Conservation (phyloP, 1,140 invertebrate genomes). For the Ostrea edulis region DNA sequence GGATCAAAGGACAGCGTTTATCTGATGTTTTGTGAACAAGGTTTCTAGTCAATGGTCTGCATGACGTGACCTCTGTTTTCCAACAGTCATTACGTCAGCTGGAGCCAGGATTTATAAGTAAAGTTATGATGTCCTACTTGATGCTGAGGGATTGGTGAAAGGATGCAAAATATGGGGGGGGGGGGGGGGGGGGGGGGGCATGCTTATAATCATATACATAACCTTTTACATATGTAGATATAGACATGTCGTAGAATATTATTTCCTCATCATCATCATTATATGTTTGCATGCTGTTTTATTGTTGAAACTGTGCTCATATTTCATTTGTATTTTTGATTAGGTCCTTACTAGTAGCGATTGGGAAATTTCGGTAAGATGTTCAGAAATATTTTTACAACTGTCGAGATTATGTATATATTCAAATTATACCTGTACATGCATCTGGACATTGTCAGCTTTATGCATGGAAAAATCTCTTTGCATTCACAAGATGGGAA, state of each 20-base stretch:
- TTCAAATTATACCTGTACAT: background rate
- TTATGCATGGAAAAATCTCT: constrained; percentile 17
- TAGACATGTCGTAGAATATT: too few species aligned
- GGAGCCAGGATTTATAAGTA: too few species aligned
- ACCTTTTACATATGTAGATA: too few species aligned
- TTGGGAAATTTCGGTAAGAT: constrained; percentile 41
- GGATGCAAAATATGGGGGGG: background rate
- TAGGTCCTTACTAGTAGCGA: constrained; percentile 40
- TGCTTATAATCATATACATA: background rate
- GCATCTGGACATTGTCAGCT: background rate
- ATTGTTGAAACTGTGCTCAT: constrained; percentile 1
- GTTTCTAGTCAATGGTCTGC: background rate
- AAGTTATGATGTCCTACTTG: background rate
- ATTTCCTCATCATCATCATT: background rate
- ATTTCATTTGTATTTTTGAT: constrained; percentile 23
- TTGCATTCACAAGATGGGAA: background rate
- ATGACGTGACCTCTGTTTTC: background rate
- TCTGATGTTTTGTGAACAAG: background rate
- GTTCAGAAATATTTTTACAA: background rate
- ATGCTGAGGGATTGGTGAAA: background rate
- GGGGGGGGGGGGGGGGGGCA: background rate
- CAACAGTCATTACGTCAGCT: background rate
- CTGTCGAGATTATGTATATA: background rate
- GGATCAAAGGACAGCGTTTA: background rate
- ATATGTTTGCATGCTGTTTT: background rate